Conservation (phyloP, 2,888 invertebrate genomes). For the Eubasilissa splendida region DNA sequence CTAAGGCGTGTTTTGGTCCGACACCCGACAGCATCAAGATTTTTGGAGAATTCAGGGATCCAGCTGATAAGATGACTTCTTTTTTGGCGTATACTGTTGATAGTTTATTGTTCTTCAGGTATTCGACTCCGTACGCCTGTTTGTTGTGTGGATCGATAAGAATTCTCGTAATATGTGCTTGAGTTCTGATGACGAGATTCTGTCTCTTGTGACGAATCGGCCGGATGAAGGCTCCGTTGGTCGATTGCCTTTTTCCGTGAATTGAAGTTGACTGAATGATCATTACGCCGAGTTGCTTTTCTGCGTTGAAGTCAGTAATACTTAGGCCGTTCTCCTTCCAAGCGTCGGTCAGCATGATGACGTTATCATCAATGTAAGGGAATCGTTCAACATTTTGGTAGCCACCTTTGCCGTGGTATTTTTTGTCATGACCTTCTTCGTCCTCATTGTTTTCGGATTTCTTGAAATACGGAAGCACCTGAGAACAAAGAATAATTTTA, state of each 20-base stretch:
- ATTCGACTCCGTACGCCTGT: slow-evolving; percentile 72
- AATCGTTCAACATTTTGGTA: slow-evolving; percentile 78
- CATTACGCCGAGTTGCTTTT: slow-evolving; percentile 75
- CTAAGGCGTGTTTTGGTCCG: slow-evolving; percentile 74
- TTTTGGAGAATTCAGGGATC: slow-evolving; percentile 76
- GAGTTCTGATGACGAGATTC: slow-evolving; percentile 71
- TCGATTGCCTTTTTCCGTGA: slow-evolving; percentile 75
- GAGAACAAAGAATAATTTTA: slow-evolving; percentile 58
- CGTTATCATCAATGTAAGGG: slow-evolving; percentile 75
- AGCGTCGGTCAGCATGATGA: slow-evolving; percentile 73
- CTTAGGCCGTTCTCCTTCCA: slow-evolving; percentile 77
- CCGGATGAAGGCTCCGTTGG: slow-evolving; percentile 78
- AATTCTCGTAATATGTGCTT: slow-evolving; percentile 73
- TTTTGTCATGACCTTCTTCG: slow-evolving; percentile 69
- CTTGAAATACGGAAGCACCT: slow-evolving; percentile 80
- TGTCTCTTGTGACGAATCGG: slow-evolving; percentile 73
- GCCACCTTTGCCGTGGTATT: slow-evolving; percentile 76
- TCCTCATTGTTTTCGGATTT: slow-evolving; percentile 78
- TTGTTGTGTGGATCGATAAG: slow-evolving; percentile 73
- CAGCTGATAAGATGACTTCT: slow-evolving; percentile 77
- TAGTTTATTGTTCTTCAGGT: slow-evolving; percentile 68
- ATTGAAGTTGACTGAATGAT: slow-evolving; percentile 76
- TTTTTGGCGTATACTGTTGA: slow-evolving; percentile 70
- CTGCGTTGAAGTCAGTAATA: slow-evolving; percentile 74
- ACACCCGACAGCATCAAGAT: slow-evolving; percentile 79